These are phyloP conservation scores for Campoplex capitator DNA, from an alignment of 2,888 invertebrate species.

Conservation along the genomic window DNA sequence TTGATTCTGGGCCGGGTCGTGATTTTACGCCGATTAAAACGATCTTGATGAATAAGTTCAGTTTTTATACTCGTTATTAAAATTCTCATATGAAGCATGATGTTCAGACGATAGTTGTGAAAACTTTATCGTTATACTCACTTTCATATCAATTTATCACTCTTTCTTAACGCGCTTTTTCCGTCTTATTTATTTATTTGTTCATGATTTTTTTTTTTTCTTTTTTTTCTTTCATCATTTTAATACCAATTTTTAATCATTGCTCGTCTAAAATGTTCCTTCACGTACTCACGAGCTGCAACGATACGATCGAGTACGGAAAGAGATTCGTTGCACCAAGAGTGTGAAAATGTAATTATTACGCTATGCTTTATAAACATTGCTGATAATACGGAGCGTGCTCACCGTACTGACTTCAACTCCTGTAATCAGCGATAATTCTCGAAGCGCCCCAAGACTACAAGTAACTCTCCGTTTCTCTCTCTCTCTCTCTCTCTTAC, in stretches of 20 bases:
- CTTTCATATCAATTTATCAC: not conserved
- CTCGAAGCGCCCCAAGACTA: slow-evolving; percentile 32
- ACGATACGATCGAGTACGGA: slow-evolving; percentile 47
- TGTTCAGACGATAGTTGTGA: not conserved
- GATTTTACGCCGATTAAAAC: slow-evolving; percentile 17
- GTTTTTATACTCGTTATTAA: not conserved
- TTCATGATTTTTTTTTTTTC: not conserved
- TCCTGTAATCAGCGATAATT: slow-evolving; percentile 65
- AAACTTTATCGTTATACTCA: not conserved
- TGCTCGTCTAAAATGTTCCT: slow-evolving; percentile 6
- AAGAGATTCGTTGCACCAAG: slow-evolving; percentile 37
- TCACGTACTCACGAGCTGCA: slow-evolving; percentile 22
- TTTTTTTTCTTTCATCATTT: not conserved
- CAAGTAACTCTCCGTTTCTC: slow-evolving; percentile 9
- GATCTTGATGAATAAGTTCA: not conserved
- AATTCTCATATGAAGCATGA: not conserved
- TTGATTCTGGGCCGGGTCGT: not conserved
- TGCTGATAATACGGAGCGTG: slow-evolving; percentile 19
- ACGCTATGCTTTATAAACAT: slow-evolving; percentile 15
- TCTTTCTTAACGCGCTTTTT: not conserved
- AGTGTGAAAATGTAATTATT: slow-evolving; percentile 52
- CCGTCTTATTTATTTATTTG: not conserved
- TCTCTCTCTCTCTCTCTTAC: slow-evolving; percentile 6
- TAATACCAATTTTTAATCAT: slow-evolving; percentile 23
- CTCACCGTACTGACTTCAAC: slow-evolving; percentile 15